Evolutionary conservation across 2,113 vertebrate species (phyloP).

Genomic region (Pontoporia blainvillei): DNA sequence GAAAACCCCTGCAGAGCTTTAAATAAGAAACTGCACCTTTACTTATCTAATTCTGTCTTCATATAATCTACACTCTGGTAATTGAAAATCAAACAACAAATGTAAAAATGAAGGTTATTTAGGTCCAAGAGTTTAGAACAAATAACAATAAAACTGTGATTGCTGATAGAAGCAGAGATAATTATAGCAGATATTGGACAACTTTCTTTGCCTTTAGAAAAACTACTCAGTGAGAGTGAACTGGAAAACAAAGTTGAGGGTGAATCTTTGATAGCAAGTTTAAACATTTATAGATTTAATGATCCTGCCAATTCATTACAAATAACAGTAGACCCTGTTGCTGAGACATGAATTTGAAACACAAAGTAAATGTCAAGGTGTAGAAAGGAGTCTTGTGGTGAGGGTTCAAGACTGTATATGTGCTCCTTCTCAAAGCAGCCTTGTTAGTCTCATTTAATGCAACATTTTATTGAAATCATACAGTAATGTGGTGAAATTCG

Average conservation of each 20-base stretch:
- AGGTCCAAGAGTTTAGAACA: background rate
- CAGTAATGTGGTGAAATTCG: background rate
- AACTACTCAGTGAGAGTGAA: background rate
- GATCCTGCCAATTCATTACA: background rate
- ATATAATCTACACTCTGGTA: background rate
- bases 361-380: background rate
- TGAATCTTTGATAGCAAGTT: background rate
- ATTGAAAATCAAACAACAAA: slow-evolving; percentile 60
- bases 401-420: background rate
- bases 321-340: background rate
- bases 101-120: slow-evolving; percentile 30
- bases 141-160: slow-evolving; percentile 35
- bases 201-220: background rate
- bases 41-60: slow-evolving; percentile 16
- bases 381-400: background rate
- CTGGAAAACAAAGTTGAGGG: background rate
- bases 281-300: background rate
- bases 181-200: slow-evolving; percentile 32
- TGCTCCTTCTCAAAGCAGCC: background rate
- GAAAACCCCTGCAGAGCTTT: slow-evolving; percentile 44
- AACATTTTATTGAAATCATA: background rate
- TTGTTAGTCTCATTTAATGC: background rate
- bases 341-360: background rate
- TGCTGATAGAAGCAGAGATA: slow-evolving; percentile 45
- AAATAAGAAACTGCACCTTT: slow-evolving; percentile 64